Base-by-base conservation (phyloP, 1,140 invertebrate genomes). In the Drosophila gunungcola region DNA sequence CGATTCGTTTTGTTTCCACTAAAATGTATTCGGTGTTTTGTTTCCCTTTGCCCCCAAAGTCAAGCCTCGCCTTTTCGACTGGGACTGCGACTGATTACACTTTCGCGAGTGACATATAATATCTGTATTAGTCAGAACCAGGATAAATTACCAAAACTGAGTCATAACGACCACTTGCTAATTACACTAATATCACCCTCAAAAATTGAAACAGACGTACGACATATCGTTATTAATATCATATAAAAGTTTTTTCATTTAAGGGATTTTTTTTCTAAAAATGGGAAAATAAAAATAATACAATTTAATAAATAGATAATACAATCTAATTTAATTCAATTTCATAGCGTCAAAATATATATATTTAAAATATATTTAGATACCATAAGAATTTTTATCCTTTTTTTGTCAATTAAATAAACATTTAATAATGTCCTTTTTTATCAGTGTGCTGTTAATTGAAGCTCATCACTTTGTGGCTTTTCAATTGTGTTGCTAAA, bases 91-190 rank as follows among this genome's bases (percentile, higher is more conserved):
- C 58, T 62, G 48, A 62, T 62, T 53, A 32, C 36, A 52, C 13
- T 52, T 62, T 62, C 25, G 58, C 27, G 27, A 52, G 48, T 52
- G 58, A 62, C 51, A 52, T 51, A 34, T 32, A 32, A 61, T 48
- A 58, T 10, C 43, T 16, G 16, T 32, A 51, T 61, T 51, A 51
- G 57, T 51, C 57, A 39, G 38, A 12, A 4, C 46, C 38, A 60
- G 56, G 56, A 60, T 38, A 60, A 49, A 53, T 53, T 62, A 62
- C 49, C 27, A 34, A 29, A 41, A 21, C 29, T 56, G 54, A 56
- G 38, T 56, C 39, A 56, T 43, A 42, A 16, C 16, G 27, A 5
- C 54, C 39, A 56, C 39, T 61, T 16, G 45, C 58, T 39, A 61
- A 61, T 51, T 61, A 61, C 45, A n/a, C 25, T 9, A 36, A 25